These are phyloP conservation scores for Dicycla oo DNA, from an alignment of 2,888 invertebrate genomes.

Conservation along the genomic window DNA sequence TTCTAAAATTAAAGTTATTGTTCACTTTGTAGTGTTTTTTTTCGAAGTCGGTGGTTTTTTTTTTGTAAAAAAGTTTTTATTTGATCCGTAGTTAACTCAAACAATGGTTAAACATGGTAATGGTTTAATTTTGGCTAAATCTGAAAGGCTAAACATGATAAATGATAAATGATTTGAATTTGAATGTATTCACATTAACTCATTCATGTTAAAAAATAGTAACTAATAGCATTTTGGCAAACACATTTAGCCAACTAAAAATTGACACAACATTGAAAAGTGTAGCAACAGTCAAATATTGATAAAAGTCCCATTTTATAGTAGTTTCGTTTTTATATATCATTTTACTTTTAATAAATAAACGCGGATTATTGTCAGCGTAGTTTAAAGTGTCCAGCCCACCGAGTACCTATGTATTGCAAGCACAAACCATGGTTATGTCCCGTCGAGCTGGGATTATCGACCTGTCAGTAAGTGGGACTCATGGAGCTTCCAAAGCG, in stretches of 20 bases:
- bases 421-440: slow-evolving; percentile 61
- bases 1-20: no score
- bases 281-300: background rate
- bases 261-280: background rate
- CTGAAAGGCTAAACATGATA: no score
- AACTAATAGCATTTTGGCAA: no score
- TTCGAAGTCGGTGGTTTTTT: no score
- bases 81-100: no score
- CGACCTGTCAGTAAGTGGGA: slow-evolving; percentile 68
- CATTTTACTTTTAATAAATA: slow-evolving; percentile 2
- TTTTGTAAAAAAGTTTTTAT: no score
- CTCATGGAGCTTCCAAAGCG: slow-evolving; percentile 66
- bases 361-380: slow-evolving; percentile 6
- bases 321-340: background rate
- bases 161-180: no score
- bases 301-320: background rate
- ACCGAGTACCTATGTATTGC: slow-evolving; percentile 15
- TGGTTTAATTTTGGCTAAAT: no score
- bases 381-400: slow-evolving; percentile 21
- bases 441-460: slow-evolving; percentile 62
- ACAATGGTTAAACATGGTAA: no score
- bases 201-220: no score
- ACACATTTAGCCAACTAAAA: background rate
- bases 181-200: no score
- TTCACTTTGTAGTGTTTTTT: no score